Evolutionary conservation across 2,113 vertebrate genomes (phyloP).

Genomic region (Daubentonia madagascariensis): DNA sequence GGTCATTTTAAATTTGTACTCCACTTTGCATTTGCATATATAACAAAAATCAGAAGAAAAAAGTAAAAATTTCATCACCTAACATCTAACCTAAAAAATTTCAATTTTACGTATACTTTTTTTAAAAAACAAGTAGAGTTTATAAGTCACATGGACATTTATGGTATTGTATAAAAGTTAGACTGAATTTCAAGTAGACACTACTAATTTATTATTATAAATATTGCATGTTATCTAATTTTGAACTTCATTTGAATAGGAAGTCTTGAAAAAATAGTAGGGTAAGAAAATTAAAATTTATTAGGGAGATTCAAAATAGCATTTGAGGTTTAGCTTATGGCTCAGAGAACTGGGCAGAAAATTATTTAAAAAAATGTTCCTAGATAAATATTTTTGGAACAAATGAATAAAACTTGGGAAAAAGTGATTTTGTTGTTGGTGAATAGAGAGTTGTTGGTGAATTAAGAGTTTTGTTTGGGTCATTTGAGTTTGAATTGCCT

Average conservation of each 20-base stretch:
- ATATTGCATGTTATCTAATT: background rate
- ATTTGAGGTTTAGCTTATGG: background rate
- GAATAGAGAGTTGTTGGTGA: background rate
- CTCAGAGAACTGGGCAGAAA: background rate
- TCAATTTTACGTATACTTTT: background rate
- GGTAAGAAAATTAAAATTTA: background rate
- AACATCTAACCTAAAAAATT: background rate
- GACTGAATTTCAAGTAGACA: background rate
- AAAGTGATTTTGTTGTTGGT: background rate
- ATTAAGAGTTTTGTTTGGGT: background rate
- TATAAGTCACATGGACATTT: background rate
- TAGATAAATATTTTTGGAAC: background rate
- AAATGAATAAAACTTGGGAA: background rate
- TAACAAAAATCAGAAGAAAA: background rate
- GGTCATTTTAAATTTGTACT: background rate
- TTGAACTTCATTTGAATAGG: background rate
- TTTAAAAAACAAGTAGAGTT: background rate
- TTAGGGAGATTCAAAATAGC: background rate
- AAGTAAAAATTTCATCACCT: background rate
- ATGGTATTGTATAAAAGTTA: background rate
- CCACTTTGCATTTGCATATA: background rate
- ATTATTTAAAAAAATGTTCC: background rate
- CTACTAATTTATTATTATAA: background rate
- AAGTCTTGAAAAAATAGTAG: background rate
- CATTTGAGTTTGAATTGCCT: background rate